Conservation (phyloP, 2,797 vertebrate species). For the Cyprinella venusta region DNA sequence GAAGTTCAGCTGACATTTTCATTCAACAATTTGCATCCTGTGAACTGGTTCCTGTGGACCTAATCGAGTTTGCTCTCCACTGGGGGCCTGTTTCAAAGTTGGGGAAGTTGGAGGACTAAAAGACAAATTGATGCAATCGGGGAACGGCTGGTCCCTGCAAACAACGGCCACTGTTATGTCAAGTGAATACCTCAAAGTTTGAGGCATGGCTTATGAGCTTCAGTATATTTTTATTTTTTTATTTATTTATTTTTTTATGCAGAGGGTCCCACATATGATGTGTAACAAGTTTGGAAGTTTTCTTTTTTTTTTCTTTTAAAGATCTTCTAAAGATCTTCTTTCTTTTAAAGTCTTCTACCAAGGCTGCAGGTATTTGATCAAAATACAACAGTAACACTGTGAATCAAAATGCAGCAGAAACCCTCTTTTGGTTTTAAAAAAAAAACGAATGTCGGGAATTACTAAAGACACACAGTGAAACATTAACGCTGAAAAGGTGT, state of each 20-base stretch:
- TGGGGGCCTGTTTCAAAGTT: conserved; percentile 61
- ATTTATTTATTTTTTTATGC: background rate
- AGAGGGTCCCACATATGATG: background rate
- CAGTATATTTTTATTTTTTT: background rate
- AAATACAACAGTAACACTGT: background rate
- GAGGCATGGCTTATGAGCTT: background rate
- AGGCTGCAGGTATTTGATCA: background rate
- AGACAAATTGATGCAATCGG: conserved; percentile 42
- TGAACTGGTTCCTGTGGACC: conserved; percentile 71
- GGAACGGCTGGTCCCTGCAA: conserved; percentile 31
- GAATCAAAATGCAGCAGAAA: background rate
- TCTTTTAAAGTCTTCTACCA: no score
- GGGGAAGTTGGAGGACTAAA: conserved; percentile 42
- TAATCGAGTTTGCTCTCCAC: conserved; percentile 71
- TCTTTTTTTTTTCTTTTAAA: no score
- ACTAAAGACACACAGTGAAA: no score
- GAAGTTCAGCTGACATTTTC: conserved; percentile 70
- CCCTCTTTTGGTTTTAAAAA: no score
- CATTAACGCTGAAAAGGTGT: no score
- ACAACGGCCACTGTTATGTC: conserved; percentile 37
- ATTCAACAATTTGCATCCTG: conserved; percentile 65
- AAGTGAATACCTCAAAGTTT: conserved; percentile 6
- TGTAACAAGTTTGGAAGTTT: background rate
- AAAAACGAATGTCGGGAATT: no score
- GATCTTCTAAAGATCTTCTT: no score